A percentile compares a stretch with the other conserved stretches of the same genome.
These are phyloP conservation scores for Heliocidaris erythrogramma DNA, from an alignment of 35 echinoderm and acorn worm genomes.

Conservation along the genomic window DNA sequence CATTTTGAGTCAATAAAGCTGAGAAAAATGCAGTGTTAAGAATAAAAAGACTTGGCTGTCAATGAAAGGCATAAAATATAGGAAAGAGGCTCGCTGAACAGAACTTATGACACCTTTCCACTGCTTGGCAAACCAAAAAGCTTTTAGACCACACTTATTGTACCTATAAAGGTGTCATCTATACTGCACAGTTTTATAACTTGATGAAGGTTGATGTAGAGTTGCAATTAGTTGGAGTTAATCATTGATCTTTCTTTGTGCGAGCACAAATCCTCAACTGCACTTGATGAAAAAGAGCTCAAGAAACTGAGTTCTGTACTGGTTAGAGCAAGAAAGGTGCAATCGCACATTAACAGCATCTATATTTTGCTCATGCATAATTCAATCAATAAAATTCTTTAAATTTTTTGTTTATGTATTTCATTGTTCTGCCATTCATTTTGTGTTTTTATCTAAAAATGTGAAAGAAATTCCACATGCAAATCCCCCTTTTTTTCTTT, in stretches of 20 bases:
- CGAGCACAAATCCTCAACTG: not conserved
- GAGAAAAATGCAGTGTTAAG: not conserved
- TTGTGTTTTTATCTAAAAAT: too few relatives aligned
- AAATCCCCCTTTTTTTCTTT: too few relatives aligned
- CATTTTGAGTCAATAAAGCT: not conserved
- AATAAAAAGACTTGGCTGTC: not conserved
- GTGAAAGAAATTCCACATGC: too few relatives aligned
- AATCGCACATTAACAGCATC: too few relatives aligned
- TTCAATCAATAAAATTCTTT: too few relatives aligned
- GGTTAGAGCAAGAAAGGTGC: too few relatives aligned
- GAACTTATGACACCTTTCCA: not conserved
- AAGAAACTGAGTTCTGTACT: too few relatives aligned
- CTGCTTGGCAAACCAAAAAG: not conserved
- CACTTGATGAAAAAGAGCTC: too few relatives aligned
- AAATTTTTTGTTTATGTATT: too few relatives aligned
- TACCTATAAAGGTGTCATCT: not conserved
- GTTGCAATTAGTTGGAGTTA: not conserved
- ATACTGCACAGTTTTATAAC: not conserved
- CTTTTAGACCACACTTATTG: slow-evolving; percentile 11
- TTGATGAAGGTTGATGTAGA: not conserved
- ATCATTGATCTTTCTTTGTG: not conserved
- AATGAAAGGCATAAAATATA: not conserved
- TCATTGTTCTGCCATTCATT: too few relatives aligned
- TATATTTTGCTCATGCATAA: too few relatives aligned
- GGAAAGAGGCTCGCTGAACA: not conserved